Percentiles rank a stretch among this genome's conserved stretches.
Conservation (phyloP, 2,888 invertebrate genomes). For the Scaptomyza tumidula region DNA sequence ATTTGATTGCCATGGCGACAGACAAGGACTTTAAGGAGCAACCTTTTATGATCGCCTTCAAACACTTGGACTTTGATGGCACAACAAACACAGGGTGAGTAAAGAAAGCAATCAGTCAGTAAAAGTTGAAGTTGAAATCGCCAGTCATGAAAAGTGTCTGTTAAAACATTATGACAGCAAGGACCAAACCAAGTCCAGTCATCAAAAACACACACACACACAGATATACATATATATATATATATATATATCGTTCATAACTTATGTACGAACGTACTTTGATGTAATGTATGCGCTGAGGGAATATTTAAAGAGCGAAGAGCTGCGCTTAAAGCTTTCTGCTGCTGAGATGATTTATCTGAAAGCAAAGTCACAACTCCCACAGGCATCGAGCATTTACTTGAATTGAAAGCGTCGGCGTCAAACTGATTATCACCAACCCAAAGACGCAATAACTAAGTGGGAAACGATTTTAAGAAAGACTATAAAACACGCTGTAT, state of each 20-base stretch:
- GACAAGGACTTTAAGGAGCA: constrained; percentile 41
- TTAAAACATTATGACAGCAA: constrained; percentile 73
- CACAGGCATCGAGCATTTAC: constrained; percentile 43
- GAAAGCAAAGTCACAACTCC: constrained; percentile 57
- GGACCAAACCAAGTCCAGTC: constrained; percentile 34
- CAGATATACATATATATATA: not conserved
- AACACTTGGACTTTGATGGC: constrained; percentile 44
- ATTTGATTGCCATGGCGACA: constrained; percentile 49
- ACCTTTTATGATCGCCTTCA: constrained; percentile 50
- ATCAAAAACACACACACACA: constrained; percentile 19
- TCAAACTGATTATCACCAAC: constrained; percentile 50
- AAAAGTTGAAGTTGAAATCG: constrained; percentile 41
- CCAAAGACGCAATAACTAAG: constrained; percentile 2
- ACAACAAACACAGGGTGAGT: constrained; percentile 1
- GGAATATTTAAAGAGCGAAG: constrained; percentile 62
- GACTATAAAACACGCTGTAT: too few relatives aligned
- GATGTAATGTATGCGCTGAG: constrained; percentile 57
- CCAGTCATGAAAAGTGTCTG: constrained; percentile 62
- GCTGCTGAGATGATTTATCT: constrained; percentile 64
- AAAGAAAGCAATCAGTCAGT: constrained; percentile 56
- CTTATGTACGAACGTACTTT: constrained; percentile 29
- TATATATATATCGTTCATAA: constrained; percentile 7
- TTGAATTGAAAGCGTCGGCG: constrained; percentile 48
- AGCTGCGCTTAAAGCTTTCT: constrained; percentile 38
- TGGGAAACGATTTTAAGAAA: too few relatives aligned